Evolutionary conservation across 2,888 invertebrate species (phyloP).

Genomic region (Prostheceraeus crozeri): DNA sequence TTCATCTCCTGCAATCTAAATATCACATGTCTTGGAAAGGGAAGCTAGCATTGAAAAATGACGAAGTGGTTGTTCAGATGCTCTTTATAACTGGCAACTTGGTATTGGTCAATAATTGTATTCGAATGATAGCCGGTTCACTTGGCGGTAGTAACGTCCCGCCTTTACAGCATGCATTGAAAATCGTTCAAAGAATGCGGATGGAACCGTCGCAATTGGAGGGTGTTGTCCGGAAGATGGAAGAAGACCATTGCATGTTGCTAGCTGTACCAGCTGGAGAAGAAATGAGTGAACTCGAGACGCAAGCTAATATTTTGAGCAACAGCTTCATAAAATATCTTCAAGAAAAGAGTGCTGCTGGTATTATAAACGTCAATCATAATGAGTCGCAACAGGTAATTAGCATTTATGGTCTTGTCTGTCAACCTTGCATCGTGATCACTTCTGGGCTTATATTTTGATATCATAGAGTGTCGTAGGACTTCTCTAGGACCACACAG

Average conservation of each 20-base stretch:
- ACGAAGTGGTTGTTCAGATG: constrained; percentile 95
- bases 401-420: constrained; percentile 93
- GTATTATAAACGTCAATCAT: constrained; percentile 81
- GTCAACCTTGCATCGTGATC: constrained; percentile 97
- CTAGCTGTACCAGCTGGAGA: constrained; percentile 88
- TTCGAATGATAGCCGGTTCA: constrained; percentile 63
- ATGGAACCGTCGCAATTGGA: constrained; percentile 89
- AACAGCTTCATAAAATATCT: constrained; percentile 90
- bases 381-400: constrained; percentile 68
- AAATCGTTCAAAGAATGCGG: constrained; percentile 94
- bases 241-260: constrained; percentile 89
- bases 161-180: constrained; percentile 58
- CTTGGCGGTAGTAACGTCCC: constrained; percentile 12
- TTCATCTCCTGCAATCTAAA: constrained; percentile 61
- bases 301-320: constrained; percentile 74
- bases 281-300: constrained; percentile 83
- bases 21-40: constrained; percentile 98
- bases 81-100: constrained; percentile 92
- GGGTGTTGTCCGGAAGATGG: constrained; percentile 89
- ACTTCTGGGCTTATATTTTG: no score
- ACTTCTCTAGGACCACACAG: no score
- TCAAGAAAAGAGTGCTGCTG: constrained; percentile 92
- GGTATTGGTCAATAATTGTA: constrained; percentile 74
- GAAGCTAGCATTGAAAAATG: constrained; percentile 83
- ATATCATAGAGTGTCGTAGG: no score